These are phyloP conservation scores for Nothobranchius furzeri DNA, from an alignment of 2,113 vertebrate species.

Conservation along the genomic window DNA sequence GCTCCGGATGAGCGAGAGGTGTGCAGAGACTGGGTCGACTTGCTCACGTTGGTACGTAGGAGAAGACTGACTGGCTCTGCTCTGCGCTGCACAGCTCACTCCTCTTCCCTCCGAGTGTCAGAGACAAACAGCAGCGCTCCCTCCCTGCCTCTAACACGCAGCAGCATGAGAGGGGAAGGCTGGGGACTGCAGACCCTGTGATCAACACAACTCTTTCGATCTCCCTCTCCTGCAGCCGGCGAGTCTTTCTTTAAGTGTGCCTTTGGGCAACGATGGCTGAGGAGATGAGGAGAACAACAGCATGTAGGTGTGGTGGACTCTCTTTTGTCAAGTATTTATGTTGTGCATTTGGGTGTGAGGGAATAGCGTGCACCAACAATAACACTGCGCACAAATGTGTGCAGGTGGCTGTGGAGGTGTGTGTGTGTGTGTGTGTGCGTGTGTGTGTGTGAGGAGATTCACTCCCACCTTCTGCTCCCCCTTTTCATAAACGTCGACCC, in stretches of 20 bases:
- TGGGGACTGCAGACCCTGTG: slow-evolving; percentile 71
- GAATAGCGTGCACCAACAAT: slow-evolving; percentile 26
- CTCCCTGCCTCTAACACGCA: slow-evolving; percentile 57
- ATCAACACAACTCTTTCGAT: slow-evolving; percentile 51
- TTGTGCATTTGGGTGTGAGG: slow-evolving; percentile 37
- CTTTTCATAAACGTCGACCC: slow-evolving; percentile 54
- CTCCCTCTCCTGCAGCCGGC: slow-evolving; percentile 42
- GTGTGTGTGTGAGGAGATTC: slow-evolving; percentile 48
- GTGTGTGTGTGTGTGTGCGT: background rate
- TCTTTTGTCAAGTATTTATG: slow-evolving; percentile 43
- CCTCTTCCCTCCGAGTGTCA: slow-evolving; percentile 49
- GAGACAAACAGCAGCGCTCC: slow-evolving; percentile 65
- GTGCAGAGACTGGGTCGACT: slow-evolving; percentile 32
- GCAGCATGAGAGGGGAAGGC: slow-evolving; percentile 47
- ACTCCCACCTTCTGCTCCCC: slow-evolving; percentile 77
- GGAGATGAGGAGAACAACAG: slow-evolving; percentile 21
- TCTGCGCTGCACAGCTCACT: slow-evolving; percentile 32
- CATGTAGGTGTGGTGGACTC: slow-evolving; percentile 32
- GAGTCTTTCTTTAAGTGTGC: slow-evolving; percentile 58
- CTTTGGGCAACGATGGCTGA: slow-evolving; percentile 41
- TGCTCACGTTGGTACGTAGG: slow-evolving; percentile 56
- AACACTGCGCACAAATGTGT: slow-evolving; percentile 62
- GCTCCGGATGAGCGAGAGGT: slow-evolving; percentile 22
- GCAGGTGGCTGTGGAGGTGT: slow-evolving; percentile 15
- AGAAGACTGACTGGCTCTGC: slow-evolving; percentile 38